phyloP scores from a whole-genome alignment of 1,140 invertebrate genomes.

The Hyposmocoma kahamanoa region DNA sequence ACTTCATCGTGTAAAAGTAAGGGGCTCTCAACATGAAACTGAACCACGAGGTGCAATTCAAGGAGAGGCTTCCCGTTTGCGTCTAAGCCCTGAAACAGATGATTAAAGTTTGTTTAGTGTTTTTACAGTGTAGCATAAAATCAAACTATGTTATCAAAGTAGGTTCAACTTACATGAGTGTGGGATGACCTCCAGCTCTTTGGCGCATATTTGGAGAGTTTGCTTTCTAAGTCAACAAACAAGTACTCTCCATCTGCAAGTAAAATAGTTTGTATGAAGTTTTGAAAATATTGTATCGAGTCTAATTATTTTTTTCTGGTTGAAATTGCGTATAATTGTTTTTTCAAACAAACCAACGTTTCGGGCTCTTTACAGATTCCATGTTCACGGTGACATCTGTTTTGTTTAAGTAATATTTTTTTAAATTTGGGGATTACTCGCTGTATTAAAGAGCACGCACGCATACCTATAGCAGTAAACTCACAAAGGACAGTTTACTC shows the following conservation, averaged over 20 bases:
- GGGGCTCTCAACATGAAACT: slow-evolving; percentile 95
- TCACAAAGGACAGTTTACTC: background rate
- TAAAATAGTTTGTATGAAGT: too few relatives aligned
- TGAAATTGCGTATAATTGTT: too few relatives aligned
- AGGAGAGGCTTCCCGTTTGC: slow-evolving; percentile 91
- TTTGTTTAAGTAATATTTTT: too few relatives aligned
- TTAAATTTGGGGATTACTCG: too few relatives aligned
- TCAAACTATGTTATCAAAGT: too few relatives aligned
- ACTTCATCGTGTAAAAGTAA: slow-evolving; percentile 90
- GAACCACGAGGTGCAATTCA: slow-evolving; percentile 93
- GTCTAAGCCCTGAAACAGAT: slow-evolving; percentile 86
- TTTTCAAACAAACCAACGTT: too few relatives aligned
- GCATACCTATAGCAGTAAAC: slow-evolving; percentile 1
- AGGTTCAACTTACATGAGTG: slow-evolving; percentile 91
- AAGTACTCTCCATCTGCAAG: slow-evolving; percentile 94
- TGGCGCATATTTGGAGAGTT: slow-evolving; percentile 95
- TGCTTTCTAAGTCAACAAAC: slow-evolving; percentile 94
- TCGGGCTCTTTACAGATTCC: too few relatives aligned
- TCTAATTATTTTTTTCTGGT: too few relatives aligned
- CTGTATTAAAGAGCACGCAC: too few relatives aligned
- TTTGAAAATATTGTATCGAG: too few relatives aligned
- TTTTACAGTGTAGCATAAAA: background rate
- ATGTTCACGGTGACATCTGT: too few relatives aligned
- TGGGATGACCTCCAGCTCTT: slow-evolving; percentile 96
- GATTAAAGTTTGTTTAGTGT: slow-evolving; percentile 6